Conservation (phyloP, 2,113 vertebrate genomes). For the Corythoichthys intestinalis region DNA sequence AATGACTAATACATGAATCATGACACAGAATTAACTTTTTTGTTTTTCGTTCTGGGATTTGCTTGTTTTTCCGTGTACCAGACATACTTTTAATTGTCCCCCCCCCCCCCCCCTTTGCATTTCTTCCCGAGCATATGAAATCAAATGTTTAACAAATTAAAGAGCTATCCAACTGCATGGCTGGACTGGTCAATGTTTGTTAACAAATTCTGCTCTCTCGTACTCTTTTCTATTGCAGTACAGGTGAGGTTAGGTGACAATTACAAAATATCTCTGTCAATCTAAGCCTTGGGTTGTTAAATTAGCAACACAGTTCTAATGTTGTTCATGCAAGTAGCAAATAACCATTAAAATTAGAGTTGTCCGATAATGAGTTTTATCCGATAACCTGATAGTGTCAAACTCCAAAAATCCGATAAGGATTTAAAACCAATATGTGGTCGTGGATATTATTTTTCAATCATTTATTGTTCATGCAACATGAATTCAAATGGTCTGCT, state of each 20-base stretch:
- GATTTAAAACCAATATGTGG: too few species aligned
- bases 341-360: too few species aligned
- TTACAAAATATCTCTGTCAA: background rate
- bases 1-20: background rate
- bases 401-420: too few species aligned
- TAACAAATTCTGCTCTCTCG: background rate
- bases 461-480: too few species aligned
- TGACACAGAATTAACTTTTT: background rate
- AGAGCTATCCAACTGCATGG: background rate
- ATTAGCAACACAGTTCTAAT: too few species aligned
- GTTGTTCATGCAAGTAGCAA: too few species aligned
- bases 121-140: background rate
- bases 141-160: background rate
- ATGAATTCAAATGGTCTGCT: too few species aligned
- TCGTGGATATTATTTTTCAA: too few species aligned
- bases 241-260: background rate
- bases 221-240: background rate
- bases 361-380: too few species aligned
- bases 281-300: too few species aligned
- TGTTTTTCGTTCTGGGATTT: constrained; percentile 1
- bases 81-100: background rate
- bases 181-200: background rate
- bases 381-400: too few species aligned
- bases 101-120: background rate
- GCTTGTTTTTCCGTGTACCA: background rate